Evolutionary conservation across 2,797 vertebrate species (phyloP).

Genomic region (Pampus argenteus): DNA sequence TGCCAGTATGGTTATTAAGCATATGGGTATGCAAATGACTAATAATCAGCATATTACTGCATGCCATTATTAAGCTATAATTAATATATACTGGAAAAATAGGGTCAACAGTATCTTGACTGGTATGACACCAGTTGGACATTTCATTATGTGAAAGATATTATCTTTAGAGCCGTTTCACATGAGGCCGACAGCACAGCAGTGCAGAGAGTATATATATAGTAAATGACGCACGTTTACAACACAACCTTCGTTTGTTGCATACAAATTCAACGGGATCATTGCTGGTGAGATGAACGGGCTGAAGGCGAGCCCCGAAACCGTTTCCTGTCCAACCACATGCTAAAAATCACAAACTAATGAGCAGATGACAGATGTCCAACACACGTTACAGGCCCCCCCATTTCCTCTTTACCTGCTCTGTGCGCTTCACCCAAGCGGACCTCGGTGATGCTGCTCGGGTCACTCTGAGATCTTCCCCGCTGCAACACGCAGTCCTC

Average conservation of each 20-base stretch:
- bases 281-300: constrained; percentile 11
- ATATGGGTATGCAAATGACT: not conserved
- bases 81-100: not conserved
- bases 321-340: not conserved
- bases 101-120: not conserved
- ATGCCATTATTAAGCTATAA: not conserved
- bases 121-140: constrained; percentile 37
- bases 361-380: constrained; percentile 29
- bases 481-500: constrained; percentile 89
- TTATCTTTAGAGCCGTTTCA: not conserved
- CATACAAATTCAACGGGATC: constrained; percentile 49
- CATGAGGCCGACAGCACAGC: constrained; percentile 28
- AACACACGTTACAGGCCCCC: not conserved
- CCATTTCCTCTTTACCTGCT: constrained; percentile 85
- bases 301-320: constrained; percentile 19
- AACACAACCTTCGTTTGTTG: constrained; percentile 48
- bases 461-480: constrained; percentile 95
- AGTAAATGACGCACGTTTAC: constrained; percentile 63
- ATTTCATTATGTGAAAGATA: constrained; percentile 6
- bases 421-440: constrained; percentile 83
- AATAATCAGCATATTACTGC: not conserved
- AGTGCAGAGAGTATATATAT: constrained; percentile 3
- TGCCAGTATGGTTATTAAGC: not conserved
- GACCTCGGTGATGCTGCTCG: constrained; percentile 93
- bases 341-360: not conserved